These are phyloP conservation scores for Caenorhabditis inopinata DNA, from an alignment of 1,140 invertebrate species.

Conservation along the genomic window DNA sequence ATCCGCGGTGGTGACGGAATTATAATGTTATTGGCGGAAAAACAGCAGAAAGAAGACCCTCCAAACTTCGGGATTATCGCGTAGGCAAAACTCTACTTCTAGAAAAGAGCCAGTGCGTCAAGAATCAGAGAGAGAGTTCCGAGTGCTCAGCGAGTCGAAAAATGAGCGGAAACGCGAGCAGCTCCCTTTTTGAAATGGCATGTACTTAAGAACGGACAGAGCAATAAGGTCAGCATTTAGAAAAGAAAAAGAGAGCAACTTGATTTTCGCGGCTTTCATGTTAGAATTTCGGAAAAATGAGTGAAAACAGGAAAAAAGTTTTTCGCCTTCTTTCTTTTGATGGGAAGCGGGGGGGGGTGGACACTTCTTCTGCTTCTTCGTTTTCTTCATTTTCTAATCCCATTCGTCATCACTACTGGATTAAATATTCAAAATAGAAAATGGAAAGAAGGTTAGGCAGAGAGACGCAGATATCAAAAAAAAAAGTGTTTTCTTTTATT, in stretches of 20 bases:
- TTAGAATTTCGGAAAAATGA: conserved; percentile 8
- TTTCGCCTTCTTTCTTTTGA: background rate
- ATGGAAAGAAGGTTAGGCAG: background rate
- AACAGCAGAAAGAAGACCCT: background rate
- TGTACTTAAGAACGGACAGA: background rate
- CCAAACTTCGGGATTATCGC: background rate
- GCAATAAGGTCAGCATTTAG: background rate
- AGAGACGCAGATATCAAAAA: conserved; percentile 1
- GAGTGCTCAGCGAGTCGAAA: background rate
- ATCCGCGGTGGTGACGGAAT: too few species aligned
- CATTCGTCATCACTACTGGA: conserved; percentile 33
- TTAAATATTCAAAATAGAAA: conserved; percentile 30
- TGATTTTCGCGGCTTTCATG: background rate
- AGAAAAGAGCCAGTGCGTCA: background rate
- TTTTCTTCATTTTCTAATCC: background rate
- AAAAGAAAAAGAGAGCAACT: background rate
- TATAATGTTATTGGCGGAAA: too few species aligned
- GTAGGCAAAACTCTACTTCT: too few species aligned
- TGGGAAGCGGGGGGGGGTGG: too few species aligned
- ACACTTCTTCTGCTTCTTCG: background rate
- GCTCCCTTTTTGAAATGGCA: background rate
- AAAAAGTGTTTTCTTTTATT: too few species aligned
- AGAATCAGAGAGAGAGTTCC: conserved; percentile 7
- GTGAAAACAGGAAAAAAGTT: background rate
- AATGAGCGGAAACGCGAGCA: background rate